Evolutionary conservation across 2,113 vertebrate genomes (phyloP), one percentile per base, ranked within the genome.

Genomic region (Glareola pratincola): DNA sequence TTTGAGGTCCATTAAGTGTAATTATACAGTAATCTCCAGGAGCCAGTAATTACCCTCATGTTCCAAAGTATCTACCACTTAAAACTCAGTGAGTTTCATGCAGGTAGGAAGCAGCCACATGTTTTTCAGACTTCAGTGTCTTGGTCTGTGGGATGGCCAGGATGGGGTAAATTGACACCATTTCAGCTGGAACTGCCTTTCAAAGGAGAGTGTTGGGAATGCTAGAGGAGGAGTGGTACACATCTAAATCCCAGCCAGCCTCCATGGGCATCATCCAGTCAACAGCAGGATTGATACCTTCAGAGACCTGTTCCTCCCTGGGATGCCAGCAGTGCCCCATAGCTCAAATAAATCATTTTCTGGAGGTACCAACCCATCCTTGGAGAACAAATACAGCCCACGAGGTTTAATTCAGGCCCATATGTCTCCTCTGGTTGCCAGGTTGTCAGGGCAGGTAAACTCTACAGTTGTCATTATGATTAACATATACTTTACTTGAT

Each of bases 1-100:
- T 97, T 88, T 88, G 93, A 85, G 93, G 80, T 94, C 94, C 97
- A 97, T 98, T 98, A 98, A 97, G 90, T 96, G 84, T 95, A 97
- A 97, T 97, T 97, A 96, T 71, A 89, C 84, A 90, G 94, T 94
- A 96, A 96, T 94, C 74, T 86, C 86, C 91, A 96, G 88, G 94
- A 98, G 90, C 90, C 97, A 96, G 93, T 97, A 97, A 98, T 97
- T 97, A 94, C 86, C 66, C 74, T 86, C 29, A 26, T 93, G 95
- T 97, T 97, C 86, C 92, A 93, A 92, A 94, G 94, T 73, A 96
- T 93, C 97, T 93, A 78, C 83, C 86, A 91, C 93, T 95, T 95
- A 94, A 93, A 94, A 69, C 47, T 75, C 79, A n/a, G 83, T 24
- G 83, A 86, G 88, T 68, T 75, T 53, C 91, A 53, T 77, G 68